Percentiles rank a stretch among this genome's conserved stretches.
These are phyloP conservation scores for Formica exsecta DNA, from an alignment of 1,140 invertebrate genomes.

Conservation along the genomic window DNA sequence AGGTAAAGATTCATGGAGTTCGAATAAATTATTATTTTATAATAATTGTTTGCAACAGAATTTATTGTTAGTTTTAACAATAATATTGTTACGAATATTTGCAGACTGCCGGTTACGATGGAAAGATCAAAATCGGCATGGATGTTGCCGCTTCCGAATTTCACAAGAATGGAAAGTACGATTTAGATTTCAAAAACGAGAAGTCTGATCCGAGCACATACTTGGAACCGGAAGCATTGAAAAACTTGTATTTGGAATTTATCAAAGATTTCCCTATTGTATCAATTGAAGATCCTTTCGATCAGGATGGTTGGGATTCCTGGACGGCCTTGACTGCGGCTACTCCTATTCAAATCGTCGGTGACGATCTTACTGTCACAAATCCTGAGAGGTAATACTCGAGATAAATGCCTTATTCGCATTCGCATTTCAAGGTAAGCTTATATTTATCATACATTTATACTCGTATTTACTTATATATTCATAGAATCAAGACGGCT, in stretches of 20 bases:
- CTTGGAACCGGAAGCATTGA: conserved; percentile 93
- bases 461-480: not conserved
- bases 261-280: conserved; percentile 98
- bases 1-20: conserved; percentile 91
- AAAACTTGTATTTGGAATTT: conserved; percentile 96
- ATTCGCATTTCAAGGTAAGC: not conserved
- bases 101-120: conserved; percentile 88
- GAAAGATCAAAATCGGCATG: conserved; percentile 96
- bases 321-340: conserved; percentile 94
- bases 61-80: not conserved
- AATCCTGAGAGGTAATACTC: conserved; percentile 88
- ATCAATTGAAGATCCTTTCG: conserved; percentile 99
- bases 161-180: conserved; percentile 94
- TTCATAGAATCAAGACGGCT: conserved; percentile 94
- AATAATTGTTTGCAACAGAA: not conserved
- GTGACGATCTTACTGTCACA: conserved; percentile 98
- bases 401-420: not conserved
- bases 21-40: conserved; percentile 5
- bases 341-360: conserved; percentile 96
- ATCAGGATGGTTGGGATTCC: conserved; percentile 98
- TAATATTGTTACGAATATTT: conserved; percentile 47
- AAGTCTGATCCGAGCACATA: conserved; percentile 93
- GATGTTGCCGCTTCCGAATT: conserved; percentile 99
- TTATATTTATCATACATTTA: conserved; percentile 8
- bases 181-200: conserved; percentile 99